These are phyloP conservation scores for Ovis aries DNA, from an alignment of 2,113 vertebrate genomes.

Conservation along the genomic window ARS-UI_Ramb_v3.0 NC_056072.1:2981001-2981500, in stretches of 20 bases:
- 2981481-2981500: constrained; percentile 43
- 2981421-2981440: constrained; percentile 34
- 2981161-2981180: not conserved
- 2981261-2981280: not conserved
- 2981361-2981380: not conserved
- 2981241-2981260: not conserved
- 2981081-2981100: not conserved
- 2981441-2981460: not conserved
- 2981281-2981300: not conserved
- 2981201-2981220: not conserved
- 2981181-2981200: not conserved
- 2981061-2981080: not conserved
- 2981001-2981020: not conserved
- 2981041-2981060: not conserved
- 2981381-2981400: not conserved
- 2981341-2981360: constrained; percentile 1
- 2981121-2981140: not conserved
- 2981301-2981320: not conserved
- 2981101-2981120: not conserved
- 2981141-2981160: not conserved
- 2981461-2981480: not conserved
- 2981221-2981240: not conserved
- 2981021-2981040: not conserved
- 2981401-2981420: not conserved
- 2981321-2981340: not conserved